These are phyloP conservation scores for Rhaphigaster nebulosa DNA, from an alignment of 2,888 invertebrate species.

Conservation along the genomic window DNA sequence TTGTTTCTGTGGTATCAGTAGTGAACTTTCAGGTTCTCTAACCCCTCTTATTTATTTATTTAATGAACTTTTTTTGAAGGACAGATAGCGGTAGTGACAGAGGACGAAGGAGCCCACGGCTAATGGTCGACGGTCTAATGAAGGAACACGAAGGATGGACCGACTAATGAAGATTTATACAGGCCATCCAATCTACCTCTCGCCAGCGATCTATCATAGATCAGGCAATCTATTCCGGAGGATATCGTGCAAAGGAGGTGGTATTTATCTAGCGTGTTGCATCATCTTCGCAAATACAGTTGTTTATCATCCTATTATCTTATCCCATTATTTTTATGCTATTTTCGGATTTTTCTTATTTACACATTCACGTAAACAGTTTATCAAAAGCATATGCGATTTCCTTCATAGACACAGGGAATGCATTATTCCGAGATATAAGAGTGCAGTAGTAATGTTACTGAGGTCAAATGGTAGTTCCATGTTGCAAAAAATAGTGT, in stretches of 20 bases:
- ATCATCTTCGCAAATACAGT: not conserved
- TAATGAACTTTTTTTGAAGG: not conserved
- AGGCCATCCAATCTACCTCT: not conserved
- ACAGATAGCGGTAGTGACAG: not conserved
- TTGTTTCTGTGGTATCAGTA: too few relatives aligned
- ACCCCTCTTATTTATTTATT: too few relatives aligned
- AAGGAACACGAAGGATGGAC: not conserved
- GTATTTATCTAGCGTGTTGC: not conserved
- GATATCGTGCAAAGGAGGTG: not conserved
- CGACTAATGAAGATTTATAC: conserved; percentile 14
- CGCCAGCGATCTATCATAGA: not conserved
- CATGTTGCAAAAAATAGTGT: too few relatives aligned
- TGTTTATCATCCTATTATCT: not conserved
- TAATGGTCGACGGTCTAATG: not conserved
- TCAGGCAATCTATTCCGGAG: not conserved
- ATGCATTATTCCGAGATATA: not conserved
- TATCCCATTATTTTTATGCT: not conserved
- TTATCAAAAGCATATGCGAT: not conserved
- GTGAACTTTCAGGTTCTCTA: too few relatives aligned
- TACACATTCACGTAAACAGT: not conserved
- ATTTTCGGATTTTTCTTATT: not conserved
- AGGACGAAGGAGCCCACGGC: not conserved
- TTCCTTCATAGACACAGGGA: not conserved
- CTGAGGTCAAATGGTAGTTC: too few relatives aligned
- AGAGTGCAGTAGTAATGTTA: not conserved